Evolutionary conservation across 64 coral and sea anemone species (phyloP), one percentile per base, ranked within the genome.

Genomic region (Pocillopora damicornis): DNA sequence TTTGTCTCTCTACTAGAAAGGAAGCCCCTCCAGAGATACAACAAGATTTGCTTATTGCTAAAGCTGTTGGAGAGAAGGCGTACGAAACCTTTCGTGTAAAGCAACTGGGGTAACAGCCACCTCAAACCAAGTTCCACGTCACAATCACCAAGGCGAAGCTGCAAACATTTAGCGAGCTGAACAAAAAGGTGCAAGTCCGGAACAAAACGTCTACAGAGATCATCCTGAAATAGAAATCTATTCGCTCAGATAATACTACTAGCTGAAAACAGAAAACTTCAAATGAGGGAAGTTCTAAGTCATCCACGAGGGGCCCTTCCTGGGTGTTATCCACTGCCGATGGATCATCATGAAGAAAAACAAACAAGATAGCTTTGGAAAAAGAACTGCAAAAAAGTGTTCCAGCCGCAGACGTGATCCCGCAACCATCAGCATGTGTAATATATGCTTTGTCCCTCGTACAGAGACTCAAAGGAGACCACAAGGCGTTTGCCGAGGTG

Each of bases 1-100:
- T 93, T 10, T 89, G 79, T 86, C 69, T 90, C 5, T 90, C 93
- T 4, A 90, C 82, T 16, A 83, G 75, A 38, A 79, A 87, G 30
- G 82, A 72, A 4, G 83, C 93, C 13, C 11, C 93, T 34, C 22
- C 23, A 18, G 37, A 80, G 10, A 76, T 94, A 57, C 14, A 35
- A 13, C 34, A 74, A 58, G 88, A 81, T 80, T 65, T 94, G 42
- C 63, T 86, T 11, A 10, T 14, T 20, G 82, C 90, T 9, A 79
- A 79, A 73, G 11, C n/a, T 79, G 9, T 38, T 4, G 75, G 75
- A 68, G 82, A 91, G 20, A 79, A 65, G 15, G 81, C 92, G 22
- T 75, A 87, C 58, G 17, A 90, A 61, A 20, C 22, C 9, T 90
- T 94, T 58, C 63, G 74, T 18, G 26, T 13, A 18, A 18, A 86